Conservation (phyloP, 2,113 vertebrate genomes). For the Oryzias melastigma region DNA sequence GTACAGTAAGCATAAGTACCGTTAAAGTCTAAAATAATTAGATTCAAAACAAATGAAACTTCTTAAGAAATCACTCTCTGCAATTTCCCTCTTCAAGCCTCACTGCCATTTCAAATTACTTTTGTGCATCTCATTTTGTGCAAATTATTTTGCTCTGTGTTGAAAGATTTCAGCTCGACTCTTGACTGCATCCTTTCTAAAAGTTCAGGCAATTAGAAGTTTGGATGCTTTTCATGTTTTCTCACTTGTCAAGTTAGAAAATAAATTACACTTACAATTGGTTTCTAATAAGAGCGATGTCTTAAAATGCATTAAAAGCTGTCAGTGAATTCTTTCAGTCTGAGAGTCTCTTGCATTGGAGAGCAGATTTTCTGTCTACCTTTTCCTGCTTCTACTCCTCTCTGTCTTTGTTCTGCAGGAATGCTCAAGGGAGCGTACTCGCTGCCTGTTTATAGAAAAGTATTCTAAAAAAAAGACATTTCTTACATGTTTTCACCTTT, state of each 20-base stretch:
- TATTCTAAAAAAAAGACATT: slow-evolving; percentile 28
- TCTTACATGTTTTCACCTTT: slow-evolving; percentile 46
- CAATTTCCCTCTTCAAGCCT: slow-evolving; percentile 46
- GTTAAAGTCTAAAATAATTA: slow-evolving; percentile 49
- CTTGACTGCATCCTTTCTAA: slow-evolving; percentile 25
- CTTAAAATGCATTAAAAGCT: slow-evolving; percentile 4
- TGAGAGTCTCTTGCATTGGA: slow-evolving; percentile 2
- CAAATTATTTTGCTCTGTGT: slow-evolving; percentile 42
- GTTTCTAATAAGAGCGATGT: slow-evolving; percentile 18
- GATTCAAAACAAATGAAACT: slow-evolving; percentile 47
- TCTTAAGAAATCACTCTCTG: slow-evolving; percentile 49
- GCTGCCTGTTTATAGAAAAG: slow-evolving; percentile 18
- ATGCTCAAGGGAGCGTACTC: slow-evolving; percentile 26
- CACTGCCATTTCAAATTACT: slow-evolving; percentile 48
- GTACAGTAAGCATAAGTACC: slow-evolving; percentile 3
- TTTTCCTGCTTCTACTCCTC: slow-evolving; percentile 9
- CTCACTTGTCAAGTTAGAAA: slow-evolving; percentile 9
- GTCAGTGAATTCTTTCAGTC: background rate
- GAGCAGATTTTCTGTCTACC: slow-evolving; percentile 13
- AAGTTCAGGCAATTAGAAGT: slow-evolving; percentile 19
- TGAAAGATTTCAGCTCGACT: slow-evolving; percentile 35
- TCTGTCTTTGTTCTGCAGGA: slow-evolving; percentile 28
- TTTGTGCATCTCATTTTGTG: slow-evolving; percentile 42
- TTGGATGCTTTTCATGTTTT: slow-evolving; percentile 21
- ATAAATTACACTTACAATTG: background rate